Evolutionary conservation across 2,113 vertebrate genomes (phyloP).

Genomic region (Perognathus longimembris): DNA sequence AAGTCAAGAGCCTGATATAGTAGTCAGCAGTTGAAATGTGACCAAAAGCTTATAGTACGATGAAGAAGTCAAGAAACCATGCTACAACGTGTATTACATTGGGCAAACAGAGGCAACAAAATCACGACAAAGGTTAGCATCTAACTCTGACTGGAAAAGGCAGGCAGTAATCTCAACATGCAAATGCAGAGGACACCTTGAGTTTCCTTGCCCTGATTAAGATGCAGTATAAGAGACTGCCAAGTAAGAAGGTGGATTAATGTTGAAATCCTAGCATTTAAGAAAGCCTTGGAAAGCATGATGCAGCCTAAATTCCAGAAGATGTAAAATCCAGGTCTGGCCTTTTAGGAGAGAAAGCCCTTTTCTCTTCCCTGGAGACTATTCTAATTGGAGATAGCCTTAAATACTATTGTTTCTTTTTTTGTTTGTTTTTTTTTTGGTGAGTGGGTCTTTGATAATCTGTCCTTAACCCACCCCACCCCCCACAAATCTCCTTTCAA

Average conservation of each 20-base stretch:
- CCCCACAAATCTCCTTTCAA: neutral
- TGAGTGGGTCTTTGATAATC: neutral
- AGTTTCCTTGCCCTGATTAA: neutral
- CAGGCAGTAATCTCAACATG: neutral
- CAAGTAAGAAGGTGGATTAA: neutral
- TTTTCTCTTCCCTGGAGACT: neutral
- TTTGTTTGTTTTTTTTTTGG: neutral
- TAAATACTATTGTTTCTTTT: neutral
- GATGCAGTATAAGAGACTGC: neutral
- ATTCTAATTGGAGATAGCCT: neutral
- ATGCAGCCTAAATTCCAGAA: neutral
- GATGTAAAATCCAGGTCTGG: neutral
- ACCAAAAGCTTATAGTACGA: neutral
- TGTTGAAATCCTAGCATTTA: neutral
- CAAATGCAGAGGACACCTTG: neutral
- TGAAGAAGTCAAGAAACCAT: neutral
- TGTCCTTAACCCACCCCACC: conserved; percentile 4
- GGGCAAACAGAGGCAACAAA: neutral
- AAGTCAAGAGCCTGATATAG: neutral
- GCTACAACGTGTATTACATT: neutral
- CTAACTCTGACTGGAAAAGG: neutral
- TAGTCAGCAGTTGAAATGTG: neutral
- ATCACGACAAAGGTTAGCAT: neutral
- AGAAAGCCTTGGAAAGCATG: neutral
- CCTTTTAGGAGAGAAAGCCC: neutral